Evolutionary conservation across 1,140 invertebrate species (phyloP), one percentile per base, ranked within the genome.

Genomic region (Chrysomallon squamiferum): DNA sequence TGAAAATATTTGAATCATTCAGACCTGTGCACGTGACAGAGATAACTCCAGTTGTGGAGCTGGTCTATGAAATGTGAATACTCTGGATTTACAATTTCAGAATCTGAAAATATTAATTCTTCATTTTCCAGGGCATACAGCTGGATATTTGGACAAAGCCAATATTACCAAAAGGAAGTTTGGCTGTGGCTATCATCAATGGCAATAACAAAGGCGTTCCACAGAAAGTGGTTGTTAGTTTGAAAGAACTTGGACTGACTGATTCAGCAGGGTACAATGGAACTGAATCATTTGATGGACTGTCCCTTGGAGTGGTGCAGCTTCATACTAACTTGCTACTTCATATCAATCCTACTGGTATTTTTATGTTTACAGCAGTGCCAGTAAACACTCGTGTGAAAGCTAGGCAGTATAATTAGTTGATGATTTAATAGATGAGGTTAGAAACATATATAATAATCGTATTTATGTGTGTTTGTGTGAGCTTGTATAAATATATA

Each of bases 311-410:
- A 50, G 88, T 93, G 59, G 85, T 95, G 41, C 91, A 90, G 29
- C 92, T 94, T 0, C 90, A 92, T 79, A 94, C 95, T 22, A 93
- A 93, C 82, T 93, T 97, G 73, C 95, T 93, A 87, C 93, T 96
- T 27, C 93, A 93, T 88, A 94, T 97, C 2, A 96, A 97, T 87
- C 95, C 95, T 72, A 95, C 95, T 81, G 94, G 93, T 69, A 78
- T 80, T 22, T 74, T 65, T 43, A 69, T 82, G 13, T 63, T 68
- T 11, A 78, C 62, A 27, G 71, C 62, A 22, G 50, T 60, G 13
- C 74, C 72, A 33, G 6, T 71, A 7, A 38, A 38, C 35, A 38
- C 35, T 38, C 6, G 35, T 38, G 35, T 15, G 6, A 38, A 38
- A 38, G 15, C 35, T 38, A 38, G 5, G 15, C 15, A 38, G 35